Evolutionary conservation across 2,113 vertebrate genomes (phyloP).

Genomic region (Etheostoma cragini): DNA sequence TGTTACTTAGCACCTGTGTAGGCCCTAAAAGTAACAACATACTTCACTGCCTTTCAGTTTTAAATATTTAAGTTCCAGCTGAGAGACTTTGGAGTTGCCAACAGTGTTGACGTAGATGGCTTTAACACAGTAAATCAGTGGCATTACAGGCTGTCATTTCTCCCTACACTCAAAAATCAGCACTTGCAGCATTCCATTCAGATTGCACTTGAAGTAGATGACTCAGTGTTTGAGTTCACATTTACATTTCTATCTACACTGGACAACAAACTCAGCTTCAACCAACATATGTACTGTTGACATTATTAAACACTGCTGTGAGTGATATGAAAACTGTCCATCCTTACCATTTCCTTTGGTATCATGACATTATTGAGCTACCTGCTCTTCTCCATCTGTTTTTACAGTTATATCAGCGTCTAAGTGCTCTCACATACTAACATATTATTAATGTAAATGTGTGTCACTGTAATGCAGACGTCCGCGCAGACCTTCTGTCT

Average conservation of each 20-base stretch:
- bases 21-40: background rate
- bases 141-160: background rate
- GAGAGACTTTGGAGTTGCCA: constrained; percentile 1
- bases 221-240: background rate
- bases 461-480: background rate
- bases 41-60: background rate
- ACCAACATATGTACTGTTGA: background rate
- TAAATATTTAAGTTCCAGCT: constrained; percentile 2
- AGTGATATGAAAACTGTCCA: constrained; percentile 6
- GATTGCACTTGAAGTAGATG: background rate
- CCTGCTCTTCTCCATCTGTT: background rate
- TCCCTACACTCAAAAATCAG: background rate
- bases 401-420: background rate
- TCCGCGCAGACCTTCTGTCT: background rate
- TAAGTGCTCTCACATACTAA: background rate
- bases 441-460: constrained; percentile 21
- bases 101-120: background rate
- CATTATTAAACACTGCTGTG: background rate
- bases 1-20: background rate
- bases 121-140: background rate
- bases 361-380: background rate
- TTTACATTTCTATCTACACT: background rate
- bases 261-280: constrained; percentile 19
- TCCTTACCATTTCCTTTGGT: background rate
- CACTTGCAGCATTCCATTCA: background rate